A percentile compares a stretch with the other conserved stretches of the same genome.
Conservation (phyloP, 2,113 vertebrate genomes). For the Anguilla rostrata region DNA sequence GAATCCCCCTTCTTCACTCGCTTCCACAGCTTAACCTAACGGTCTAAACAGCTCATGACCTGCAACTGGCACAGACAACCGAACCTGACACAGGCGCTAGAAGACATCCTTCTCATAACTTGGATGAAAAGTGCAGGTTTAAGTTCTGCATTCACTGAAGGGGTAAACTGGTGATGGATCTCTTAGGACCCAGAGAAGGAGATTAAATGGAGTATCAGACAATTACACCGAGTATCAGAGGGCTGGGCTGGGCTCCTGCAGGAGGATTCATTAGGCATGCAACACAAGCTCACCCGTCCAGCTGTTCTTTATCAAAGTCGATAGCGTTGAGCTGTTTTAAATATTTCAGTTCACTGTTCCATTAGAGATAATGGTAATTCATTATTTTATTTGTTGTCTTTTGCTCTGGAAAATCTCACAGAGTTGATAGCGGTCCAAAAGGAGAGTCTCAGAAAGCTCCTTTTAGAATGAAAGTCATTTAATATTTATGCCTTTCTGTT, state of each 20-base stretch:
- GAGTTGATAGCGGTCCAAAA: neutral
- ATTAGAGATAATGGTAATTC: neutral
- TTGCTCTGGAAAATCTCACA: neutral
- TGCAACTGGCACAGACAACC: neutral
- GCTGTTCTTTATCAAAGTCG: conserved; percentile 10
- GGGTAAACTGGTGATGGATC: neutral
- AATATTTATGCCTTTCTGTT: too few relatives aligned
- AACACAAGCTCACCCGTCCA: conserved; percentile 1
- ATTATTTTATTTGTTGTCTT: neutral
- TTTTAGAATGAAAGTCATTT: neutral
- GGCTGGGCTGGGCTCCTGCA: neutral
- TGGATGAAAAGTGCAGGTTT: neutral
- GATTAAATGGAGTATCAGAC: neutral
- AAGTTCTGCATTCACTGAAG: neutral
- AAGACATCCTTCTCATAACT: neutral
- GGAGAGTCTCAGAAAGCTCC: neutral
- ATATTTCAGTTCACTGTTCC: neutral
- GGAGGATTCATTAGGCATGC: conserved; percentile 1
- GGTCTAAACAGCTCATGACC: too few relatives aligned
- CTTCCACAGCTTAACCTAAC: neutral
- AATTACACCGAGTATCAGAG: neutral
- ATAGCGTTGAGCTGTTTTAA: neutral
- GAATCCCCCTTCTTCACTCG: neutral
- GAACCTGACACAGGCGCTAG: neutral
- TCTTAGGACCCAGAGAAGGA: neutral